These are phyloP conservation scores for Caenorhabditis becei DNA, from an alignment of 2,888 invertebrate genomes.

Conservation along the genomic window DNA sequence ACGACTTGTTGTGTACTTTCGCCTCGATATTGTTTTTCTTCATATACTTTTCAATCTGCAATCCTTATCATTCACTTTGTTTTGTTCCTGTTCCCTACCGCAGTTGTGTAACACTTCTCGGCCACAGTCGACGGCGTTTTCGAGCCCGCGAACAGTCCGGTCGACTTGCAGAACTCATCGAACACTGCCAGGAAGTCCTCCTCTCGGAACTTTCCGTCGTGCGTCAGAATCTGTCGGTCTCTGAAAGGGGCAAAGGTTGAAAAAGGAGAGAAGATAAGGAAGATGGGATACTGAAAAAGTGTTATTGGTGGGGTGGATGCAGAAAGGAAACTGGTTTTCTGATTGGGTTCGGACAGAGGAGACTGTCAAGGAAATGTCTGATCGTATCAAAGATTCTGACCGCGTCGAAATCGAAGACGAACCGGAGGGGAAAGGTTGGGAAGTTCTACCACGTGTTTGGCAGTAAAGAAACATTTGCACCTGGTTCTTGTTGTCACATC, in stretches of 20 bases:
- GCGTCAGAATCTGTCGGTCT: conserved; percentile 58
- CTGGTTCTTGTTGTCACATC: no score
- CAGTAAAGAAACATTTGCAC: not conserved
- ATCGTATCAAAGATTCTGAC: conserved; percentile 39
- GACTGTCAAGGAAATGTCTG: conserved; percentile 9
- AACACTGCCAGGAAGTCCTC: conserved; percentile 54
- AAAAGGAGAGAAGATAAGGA: not conserved
- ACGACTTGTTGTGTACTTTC: conserved; percentile 43
- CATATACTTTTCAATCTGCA: conserved; percentile 58
- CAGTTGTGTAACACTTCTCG: conserved; percentile 57
- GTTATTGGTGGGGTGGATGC: no score
- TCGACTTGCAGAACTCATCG: conserved; percentile 50
- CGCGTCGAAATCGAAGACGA: conserved; percentile 10
- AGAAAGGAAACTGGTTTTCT: conserved; percentile 5
- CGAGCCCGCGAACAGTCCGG: conserved; percentile 33
- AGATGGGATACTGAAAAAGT: not conserved
- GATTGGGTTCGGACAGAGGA: no score
- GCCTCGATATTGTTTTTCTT: conserved; percentile 61
- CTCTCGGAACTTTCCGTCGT: conserved; percentile 61
- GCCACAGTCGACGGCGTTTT: conserved; percentile 50
- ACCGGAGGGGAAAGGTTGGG: not conserved
- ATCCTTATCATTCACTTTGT: conserved; percentile 26
- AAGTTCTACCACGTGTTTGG: conserved; percentile 19
- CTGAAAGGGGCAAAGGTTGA: conserved; percentile 24
- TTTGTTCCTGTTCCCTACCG: conserved; percentile 25